Evolutionary conservation across 2,113 vertebrate species (phyloP).

Genomic region (Nesogale talazaci): DNA sequence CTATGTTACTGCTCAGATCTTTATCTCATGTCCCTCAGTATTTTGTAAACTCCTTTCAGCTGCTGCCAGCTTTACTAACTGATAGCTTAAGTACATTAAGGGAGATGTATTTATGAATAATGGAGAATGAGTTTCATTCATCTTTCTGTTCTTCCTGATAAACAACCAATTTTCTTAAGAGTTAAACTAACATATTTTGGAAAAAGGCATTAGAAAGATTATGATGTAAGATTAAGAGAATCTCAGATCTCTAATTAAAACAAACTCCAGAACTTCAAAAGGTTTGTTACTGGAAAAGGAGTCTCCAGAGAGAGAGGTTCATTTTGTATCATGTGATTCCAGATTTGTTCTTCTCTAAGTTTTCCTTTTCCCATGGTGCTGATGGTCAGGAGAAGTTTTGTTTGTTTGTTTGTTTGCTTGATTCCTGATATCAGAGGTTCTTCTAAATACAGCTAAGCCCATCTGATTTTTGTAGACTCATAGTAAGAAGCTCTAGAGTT

Average conservation of each 20-base stretch:
- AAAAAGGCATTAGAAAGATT: constrained; percentile 1
- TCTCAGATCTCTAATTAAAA: constrained; percentile 22
- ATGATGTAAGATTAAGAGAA: not conserved
- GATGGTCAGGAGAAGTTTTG: not conserved
- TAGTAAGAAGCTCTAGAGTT: too few species aligned
- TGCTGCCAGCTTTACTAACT: constrained; percentile 37
- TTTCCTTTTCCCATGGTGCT: not conserved
- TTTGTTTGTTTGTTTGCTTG: not conserved
- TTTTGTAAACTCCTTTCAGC: constrained; percentile 66
- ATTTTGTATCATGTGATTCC: constrained; percentile 8
- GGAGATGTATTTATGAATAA: constrained; percentile 49
- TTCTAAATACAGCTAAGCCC: not conserved
- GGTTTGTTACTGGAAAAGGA: not conserved
- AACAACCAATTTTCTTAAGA: constrained; percentile 26
- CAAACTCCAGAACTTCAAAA: constrained; percentile 46
- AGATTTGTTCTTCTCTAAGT: constrained; percentile 20
- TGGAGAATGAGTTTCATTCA: constrained; percentile 35
- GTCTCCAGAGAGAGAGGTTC: not conserved
- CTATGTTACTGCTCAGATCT: constrained; percentile 61
- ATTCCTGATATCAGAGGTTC: not conserved
- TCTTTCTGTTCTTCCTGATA: constrained; percentile 31
- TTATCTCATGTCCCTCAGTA: constrained; percentile 55
- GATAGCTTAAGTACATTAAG: constrained; percentile 34
- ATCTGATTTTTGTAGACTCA: not conserved
- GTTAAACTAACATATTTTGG: constrained; percentile 35